phyloP scores from a whole-genome alignment of 1,140 invertebrate genomes.

The Cepaea nemoralis region DNA sequence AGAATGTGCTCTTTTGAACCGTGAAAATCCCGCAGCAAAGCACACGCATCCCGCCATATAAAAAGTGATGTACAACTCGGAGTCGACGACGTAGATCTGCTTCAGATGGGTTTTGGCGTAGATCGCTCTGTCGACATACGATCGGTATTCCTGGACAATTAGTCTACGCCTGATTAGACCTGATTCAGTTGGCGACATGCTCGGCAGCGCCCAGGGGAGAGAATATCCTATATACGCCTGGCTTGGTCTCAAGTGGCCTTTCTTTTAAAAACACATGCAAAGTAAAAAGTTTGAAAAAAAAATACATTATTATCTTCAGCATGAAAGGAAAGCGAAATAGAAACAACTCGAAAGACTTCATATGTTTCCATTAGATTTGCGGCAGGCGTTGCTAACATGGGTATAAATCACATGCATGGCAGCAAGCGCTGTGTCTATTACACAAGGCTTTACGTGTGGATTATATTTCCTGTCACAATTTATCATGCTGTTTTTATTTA shows the following conservation, averaged over 20 bases:
- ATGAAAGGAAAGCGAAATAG: background rate
- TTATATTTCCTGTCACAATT: background rate
- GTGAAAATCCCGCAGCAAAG: background rate
- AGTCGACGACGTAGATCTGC: background rate
- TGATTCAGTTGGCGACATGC: background rate
- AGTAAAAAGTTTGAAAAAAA: background rate
- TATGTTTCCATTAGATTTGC: background rate
- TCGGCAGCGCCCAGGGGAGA: background rate
- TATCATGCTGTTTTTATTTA: too few species aligned
- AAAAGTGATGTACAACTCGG: background rate
- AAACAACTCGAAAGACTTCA: background rate
- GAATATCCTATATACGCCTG: background rate
- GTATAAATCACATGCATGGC: background rate
- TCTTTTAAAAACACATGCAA: background rate
- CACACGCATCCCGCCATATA: background rate
- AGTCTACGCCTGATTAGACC: background rate
- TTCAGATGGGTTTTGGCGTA: background rate
- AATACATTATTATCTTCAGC: background rate
- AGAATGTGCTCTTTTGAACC: background rate
- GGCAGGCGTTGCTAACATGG: background rate
- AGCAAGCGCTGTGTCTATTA: background rate
- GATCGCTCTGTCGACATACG: background rate
- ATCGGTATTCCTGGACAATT: background rate
- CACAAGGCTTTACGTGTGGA: background rate
- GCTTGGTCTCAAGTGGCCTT: slow-evolving; percentile 6